Conservation (phyloP, 2,888 invertebrate species). For the Drosophila meridionalis region DNA sequence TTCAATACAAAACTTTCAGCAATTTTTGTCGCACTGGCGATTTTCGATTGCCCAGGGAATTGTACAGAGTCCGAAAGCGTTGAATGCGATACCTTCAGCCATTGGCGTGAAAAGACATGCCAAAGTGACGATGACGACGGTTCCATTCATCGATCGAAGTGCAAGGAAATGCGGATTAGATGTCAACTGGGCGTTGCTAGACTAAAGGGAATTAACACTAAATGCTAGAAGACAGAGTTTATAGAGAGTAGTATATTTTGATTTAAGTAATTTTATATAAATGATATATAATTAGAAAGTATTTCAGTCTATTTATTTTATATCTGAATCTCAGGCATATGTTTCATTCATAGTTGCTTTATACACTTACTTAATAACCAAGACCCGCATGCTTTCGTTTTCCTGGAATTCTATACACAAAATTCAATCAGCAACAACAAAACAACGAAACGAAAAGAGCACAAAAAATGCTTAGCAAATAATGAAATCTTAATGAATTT, state of each 20-base stretch:
- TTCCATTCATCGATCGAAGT: slow-evolving; percentile 45
- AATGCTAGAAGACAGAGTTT: neutral
- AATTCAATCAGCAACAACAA: slow-evolving; percentile 39
- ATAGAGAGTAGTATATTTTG: neutral
- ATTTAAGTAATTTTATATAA: neutral
- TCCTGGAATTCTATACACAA: slow-evolving; percentile 47
- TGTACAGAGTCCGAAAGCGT: slow-evolving; percentile 65
- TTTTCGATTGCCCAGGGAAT: slow-evolving; percentile 67
- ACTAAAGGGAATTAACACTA: neutral
- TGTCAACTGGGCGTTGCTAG: too few species aligned
- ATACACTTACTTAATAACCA: slow-evolving; percentile 17
- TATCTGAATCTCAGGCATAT: neutral
- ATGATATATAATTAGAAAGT: neutral
- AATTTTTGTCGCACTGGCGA: slow-evolving; percentile 56
- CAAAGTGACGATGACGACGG: slow-evolving; percentile 60
- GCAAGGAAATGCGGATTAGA: slow-evolving; percentile 29
- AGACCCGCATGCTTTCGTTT: slow-evolving; percentile 39
- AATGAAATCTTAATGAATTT: slow-evolving; percentile 76
- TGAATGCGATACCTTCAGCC: slow-evolving; percentile 82
- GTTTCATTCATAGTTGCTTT: slow-evolving; percentile 24
- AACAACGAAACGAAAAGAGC: slow-evolving; percentile 1
- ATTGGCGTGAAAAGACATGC: slow-evolving; percentile 77
- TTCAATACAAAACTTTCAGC: slow-evolving; percentile 68
- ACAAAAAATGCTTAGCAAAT: slow-evolving; percentile 48
- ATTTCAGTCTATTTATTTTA: neutral